Percentiles rank a stretch among this genome's conserved stretches.
Evolutionary conservation across 2,797 vertebrate species (phyloP).

Genomic region (Peromyscus nudipes): DNA sequence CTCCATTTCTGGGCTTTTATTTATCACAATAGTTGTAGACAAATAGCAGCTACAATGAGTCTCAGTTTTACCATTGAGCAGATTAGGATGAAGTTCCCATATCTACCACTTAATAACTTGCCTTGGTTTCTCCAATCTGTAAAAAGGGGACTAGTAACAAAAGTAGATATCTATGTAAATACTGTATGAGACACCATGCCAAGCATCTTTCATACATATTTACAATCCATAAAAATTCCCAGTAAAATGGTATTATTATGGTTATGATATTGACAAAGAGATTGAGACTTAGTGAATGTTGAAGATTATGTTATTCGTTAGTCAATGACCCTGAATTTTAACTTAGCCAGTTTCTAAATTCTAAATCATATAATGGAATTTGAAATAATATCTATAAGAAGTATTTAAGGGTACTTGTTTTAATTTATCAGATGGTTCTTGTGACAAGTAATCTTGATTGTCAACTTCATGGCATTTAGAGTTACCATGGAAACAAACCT

Average conservation of each 20-base stretch:
- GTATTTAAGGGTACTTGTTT: not conserved
- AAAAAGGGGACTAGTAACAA: not conserved
- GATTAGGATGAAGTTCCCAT: not conserved
- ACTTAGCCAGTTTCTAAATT: not conserved
- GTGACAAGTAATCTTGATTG: not conserved
- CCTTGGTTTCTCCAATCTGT: not conserved
- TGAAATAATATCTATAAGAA: not conserved
- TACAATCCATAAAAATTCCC: not conserved
- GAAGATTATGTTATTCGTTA: not conserved
- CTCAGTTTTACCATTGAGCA: not conserved
- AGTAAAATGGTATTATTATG: not conserved
- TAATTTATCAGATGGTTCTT: not conserved
- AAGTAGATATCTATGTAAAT: not conserved
- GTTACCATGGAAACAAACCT: not conserved
- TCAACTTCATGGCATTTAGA: not conserved
- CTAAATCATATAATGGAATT: not conserved
- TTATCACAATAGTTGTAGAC: not conserved
- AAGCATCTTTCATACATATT: not conserved
- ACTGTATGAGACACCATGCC: not conserved
- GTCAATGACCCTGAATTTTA: not conserved
- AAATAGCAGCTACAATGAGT: not conserved
- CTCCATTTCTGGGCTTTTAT: not conserved
- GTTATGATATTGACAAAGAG: not conserved
- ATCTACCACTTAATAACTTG: not conserved
- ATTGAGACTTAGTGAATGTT: not conserved